Percentiles rank a stretch among this genome's conserved stretches.
phyloP scores from a whole-genome alignment of 2,888 invertebrate genomes.

The Pammene fasciana region DNA sequence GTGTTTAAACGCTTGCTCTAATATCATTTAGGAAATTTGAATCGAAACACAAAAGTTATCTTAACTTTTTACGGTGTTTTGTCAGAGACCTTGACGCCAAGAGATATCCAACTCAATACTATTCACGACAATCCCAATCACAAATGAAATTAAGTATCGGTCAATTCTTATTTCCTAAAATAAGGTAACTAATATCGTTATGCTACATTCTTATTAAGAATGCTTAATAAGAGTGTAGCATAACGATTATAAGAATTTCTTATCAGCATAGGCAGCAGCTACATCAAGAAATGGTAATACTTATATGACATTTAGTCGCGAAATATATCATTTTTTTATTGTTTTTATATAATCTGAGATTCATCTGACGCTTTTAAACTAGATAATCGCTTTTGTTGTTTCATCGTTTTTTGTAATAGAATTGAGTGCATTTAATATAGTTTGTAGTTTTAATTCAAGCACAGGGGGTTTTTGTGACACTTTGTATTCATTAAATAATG shows the following conservation, averaged over 20 bases:
- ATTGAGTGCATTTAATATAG: not conserved
- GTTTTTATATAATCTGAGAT: not conserved
- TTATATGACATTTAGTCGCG: not conserved
- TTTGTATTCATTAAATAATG: constrained; percentile 10
- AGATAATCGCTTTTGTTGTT: not conserved
- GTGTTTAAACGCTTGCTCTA: no score
- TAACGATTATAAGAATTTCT: no score
- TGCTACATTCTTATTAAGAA: constrained; percentile 5
- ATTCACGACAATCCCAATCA: no score
- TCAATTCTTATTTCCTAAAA: no score
- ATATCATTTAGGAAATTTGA: no score
- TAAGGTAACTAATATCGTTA: no score
- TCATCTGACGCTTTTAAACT: not conserved
- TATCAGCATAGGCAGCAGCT: not conserved
- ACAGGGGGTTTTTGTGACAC: constrained; percentile 14
- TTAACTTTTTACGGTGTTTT: no score
- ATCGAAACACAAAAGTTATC: no score
- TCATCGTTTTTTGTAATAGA: constrained; percentile 1
- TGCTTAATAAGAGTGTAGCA: no score
- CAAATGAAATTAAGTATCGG: no score
- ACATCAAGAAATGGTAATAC: not conserved
- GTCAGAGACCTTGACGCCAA: no score
- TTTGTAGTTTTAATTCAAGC: constrained; percentile 16
- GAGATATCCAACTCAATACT: no score
- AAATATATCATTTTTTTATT: constrained; percentile 1